phyloP scores from a whole-genome alignment of 2,113 vertebrate genomes.

The Nipponia nippon region DNA sequence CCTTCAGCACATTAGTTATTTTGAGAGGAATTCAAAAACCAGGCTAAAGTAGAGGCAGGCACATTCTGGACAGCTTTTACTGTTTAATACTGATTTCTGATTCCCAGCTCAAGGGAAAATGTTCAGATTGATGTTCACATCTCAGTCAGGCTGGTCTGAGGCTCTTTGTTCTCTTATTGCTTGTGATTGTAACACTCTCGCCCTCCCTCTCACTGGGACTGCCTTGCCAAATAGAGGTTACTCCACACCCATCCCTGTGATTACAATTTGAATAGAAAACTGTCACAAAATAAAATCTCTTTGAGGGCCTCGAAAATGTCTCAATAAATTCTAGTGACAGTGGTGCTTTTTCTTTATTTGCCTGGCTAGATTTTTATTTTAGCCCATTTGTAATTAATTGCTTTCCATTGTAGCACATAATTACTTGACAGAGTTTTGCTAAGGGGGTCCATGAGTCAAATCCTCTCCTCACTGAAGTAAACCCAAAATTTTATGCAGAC shows the following conservation, averaged over 20 bases:
- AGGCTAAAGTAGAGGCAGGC: background rate
- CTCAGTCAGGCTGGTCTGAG: background rate
- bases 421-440: background rate
- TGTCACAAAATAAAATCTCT: background rate
- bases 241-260: slow-evolving; percentile 15
- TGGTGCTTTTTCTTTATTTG: background rate
- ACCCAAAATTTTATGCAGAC: background rate
- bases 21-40: background rate
- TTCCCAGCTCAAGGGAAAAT: background rate
- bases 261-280: slow-evolving; percentile 21
- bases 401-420: background rate
- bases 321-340: background rate
- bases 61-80: background rate
- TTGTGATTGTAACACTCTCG: slow-evolving; percentile 17
- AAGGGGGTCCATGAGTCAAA: background rate
- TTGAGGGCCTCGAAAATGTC: background rate
- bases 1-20: background rate
- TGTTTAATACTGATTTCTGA: background rate
- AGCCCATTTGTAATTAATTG: background rate
- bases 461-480: background rate
- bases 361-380: background rate
- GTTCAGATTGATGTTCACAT: background rate
- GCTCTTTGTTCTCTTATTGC: slow-evolving; percentile 2
- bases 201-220: background rate
- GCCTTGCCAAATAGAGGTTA: slow-evolving; percentile 12